Base-by-base conservation (phyloP, 2,888 invertebrate species). In the Entomobrya proxima region DNA sequence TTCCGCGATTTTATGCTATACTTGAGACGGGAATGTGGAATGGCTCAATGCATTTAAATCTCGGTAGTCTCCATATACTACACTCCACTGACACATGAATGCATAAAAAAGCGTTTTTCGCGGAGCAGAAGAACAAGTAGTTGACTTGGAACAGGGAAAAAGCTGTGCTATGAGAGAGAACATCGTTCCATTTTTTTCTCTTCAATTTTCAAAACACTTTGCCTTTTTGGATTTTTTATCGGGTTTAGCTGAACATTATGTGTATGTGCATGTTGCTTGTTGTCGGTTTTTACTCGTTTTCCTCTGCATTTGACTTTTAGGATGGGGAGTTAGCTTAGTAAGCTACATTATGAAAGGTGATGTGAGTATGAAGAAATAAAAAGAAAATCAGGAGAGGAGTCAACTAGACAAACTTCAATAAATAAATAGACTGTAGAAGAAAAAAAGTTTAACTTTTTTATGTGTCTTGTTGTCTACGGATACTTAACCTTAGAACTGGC, bases 41-140 rank as follows among this genome's bases (percentile, higher is more conserved):
- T 75, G 75, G 75, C 75, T 82, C 82, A 82, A 82, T 82, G 82
- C 82, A 82, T 82, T 82, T 82, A 82, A 82, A 82, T 82, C 82
- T 75, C 35, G 58, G 69, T 80, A 35, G 75, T 64, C 69, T 40
- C 52, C 61, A 32, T 74, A 40, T 58, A 37, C 47, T 61, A 50
- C 27, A 3, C 47, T 61, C 67, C 27, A 3, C 6, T 80, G 58
- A 72, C 40, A 80, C 55, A 69, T 40, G 40, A 35, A 44, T 52
- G 69, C 37, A 52, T 37, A 69, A 69, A 79, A 47, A 67, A 37
- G 11, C 24, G 13, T 74, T 74, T 32, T 69, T 76, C 21, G 44
- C 58, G 15, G 50, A 24, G 50, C 15, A 24, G n/a, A 30, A 44
- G 74, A 18, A 75, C 24, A 35, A 76, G 55, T 15, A 3, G 9